Conservation (phyloP, 1,140 invertebrate genomes). For the Condylostylus longicornis region DNA sequence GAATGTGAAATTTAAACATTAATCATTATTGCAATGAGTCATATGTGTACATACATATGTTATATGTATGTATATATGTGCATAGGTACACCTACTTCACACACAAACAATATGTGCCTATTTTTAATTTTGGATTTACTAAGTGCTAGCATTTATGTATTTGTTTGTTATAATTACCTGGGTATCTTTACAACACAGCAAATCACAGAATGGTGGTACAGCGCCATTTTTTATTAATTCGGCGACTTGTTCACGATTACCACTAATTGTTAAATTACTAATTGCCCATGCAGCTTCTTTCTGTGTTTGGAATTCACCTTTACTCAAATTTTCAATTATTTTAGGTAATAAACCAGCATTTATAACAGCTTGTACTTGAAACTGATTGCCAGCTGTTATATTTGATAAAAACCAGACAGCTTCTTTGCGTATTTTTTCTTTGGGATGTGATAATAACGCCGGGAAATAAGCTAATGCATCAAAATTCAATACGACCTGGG, state of each 20-base stretch:
- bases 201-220: slow-evolving; percentile 77
- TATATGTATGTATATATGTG: no score
- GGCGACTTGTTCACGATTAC: slow-evolving; percentile 76
- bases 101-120: no score
- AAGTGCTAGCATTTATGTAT: no score
- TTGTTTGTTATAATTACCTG: slow-evolving; percentile 66
- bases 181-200: slow-evolving; percentile 78
- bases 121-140: no score
- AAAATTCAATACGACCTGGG: slow-evolving; percentile 84
- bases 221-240: slow-evolving; percentile 78
- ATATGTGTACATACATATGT: no score
- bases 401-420: slow-evolving; percentile 99
- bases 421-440: slow-evolving; percentile 71
- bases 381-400: slow-evolving; percentile 94
- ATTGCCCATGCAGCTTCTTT: slow-evolving; percentile 99
- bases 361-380: slow-evolving; percentile 94
- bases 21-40: no score
- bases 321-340: slow-evolving; percentile 82
- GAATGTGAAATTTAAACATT: no score
- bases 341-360: slow-evolving; percentile 86
- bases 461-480: slow-evolving; percentile 88
- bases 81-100: no score
- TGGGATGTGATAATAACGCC: slow-evolving; percentile 69
- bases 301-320: slow-evolving; percentile 97
- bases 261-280: slow-evolving; percentile 95